Percentiles rank a stretch among this genome's conserved stretches.
phyloP scores from a whole-genome alignment of 1,140 invertebrate genomes.

The Protaetia brevitarsis region DNA sequence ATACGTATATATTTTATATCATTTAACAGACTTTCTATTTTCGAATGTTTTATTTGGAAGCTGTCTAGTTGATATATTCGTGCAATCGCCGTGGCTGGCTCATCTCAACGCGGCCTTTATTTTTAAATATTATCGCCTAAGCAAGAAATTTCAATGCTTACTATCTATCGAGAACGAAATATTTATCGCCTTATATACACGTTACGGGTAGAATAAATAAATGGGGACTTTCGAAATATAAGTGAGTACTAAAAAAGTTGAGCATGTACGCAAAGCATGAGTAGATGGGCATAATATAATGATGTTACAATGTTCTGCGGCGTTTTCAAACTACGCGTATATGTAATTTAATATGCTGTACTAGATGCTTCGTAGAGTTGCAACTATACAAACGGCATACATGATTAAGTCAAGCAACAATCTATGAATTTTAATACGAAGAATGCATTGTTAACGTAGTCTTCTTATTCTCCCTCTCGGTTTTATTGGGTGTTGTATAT shows the following conservation, averaged over 20 bases:
- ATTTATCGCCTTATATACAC: background rate
- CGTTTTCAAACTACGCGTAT: background rate
- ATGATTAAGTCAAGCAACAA: conserved; percentile 14
- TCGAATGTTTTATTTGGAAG: conserved; percentile 13
- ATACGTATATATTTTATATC: background rate
- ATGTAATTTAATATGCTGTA: background rate
- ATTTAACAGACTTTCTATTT: conserved; percentile 8
- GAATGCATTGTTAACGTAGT: conserved; percentile 4
- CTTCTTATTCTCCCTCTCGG: background rate
- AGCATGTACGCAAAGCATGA: background rate
- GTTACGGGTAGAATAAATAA: background rate
- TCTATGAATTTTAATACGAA: conserved; percentile 9
- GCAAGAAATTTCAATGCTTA: background rate
- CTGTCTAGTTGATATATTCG: background rate
- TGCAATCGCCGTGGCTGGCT: background rate
- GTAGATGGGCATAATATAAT: background rate
- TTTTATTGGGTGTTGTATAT: background rate
- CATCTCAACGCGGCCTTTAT: background rate
- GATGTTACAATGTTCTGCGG: background rate
- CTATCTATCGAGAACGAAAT: background rate
- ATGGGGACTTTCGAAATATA: background rate
- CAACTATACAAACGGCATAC: conserved; percentile 5
- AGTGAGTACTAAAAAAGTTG: background rate
- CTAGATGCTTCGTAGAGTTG: conserved; percentile 8
- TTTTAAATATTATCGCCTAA: background rate